These are phyloP conservation scores for Pterois miles DNA, from an alignment of 2,797 vertebrate genomes.

Conservation along the genomic window DNA sequence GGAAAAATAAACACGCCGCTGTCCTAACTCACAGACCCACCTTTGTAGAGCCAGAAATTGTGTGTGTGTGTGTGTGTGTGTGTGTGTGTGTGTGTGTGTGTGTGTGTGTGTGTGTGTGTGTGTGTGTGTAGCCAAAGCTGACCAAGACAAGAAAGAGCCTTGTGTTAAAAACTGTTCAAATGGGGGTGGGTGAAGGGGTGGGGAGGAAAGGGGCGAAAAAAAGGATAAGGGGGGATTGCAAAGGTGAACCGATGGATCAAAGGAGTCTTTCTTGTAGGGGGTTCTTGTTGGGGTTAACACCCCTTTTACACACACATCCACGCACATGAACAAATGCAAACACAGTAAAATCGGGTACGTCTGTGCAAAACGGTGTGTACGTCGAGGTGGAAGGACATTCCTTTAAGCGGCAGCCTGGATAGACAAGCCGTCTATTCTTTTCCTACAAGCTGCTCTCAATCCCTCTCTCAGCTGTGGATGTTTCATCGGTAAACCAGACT, in stretches of 20 bases:
- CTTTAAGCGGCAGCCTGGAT: slow-evolving; percentile 75
- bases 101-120: slow-evolving; percentile 20
- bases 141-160: slow-evolving; percentile 88
- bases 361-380: slow-evolving; percentile 17
- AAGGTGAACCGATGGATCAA: slow-evolving; percentile 80
- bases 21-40: slow-evolving; percentile 89
- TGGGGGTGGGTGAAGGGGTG: slow-evolving; percentile 46
- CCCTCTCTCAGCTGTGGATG: slow-evolving; percentile 26
- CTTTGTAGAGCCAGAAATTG: slow-evolving; percentile 78
- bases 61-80: slow-evolving; percentile 21
- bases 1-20: slow-evolving; percentile 89
- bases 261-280: slow-evolving; percentile 80
- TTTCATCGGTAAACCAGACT: slow-evolving; percentile 46
- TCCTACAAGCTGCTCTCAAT: slow-evolving; percentile 30
- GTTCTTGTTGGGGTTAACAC: slow-evolving; percentile 59
- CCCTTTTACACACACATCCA: slow-evolving; percentile 1
- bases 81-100: slow-evolving; percentile 18
- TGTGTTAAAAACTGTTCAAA: slow-evolving; percentile 87
- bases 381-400: slow-evolving; percentile 59
- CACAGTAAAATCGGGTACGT: slow-evolving; percentile 42
- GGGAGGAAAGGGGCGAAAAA: slow-evolving; percentile 40
- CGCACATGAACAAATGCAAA: slow-evolving; percentile 46
- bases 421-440: slow-evolving; percentile 37
- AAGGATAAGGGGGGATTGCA: slow-evolving; percentile 51
- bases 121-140: slow-evolving; percentile 75